Evolutionary conservation across 1,140 invertebrate genomes (phyloP), one percentile per base, ranked within the genome.

Genomic region (Littorina saxatilis): DNA sequence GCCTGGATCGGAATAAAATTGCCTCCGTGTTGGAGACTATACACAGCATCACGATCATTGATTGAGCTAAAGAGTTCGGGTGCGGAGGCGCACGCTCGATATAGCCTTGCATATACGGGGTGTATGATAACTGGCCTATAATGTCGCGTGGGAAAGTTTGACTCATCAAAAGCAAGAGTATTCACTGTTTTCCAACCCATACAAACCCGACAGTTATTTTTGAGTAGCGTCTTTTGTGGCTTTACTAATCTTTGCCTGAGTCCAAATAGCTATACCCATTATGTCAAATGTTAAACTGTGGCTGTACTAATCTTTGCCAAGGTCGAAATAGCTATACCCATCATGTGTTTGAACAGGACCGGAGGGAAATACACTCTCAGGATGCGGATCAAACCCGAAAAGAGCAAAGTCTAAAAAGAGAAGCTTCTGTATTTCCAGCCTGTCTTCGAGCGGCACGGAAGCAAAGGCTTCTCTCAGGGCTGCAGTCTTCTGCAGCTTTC

Each of bases 341-440:
- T 43, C 11, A 23, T 39, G 4, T 5, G 7, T 35, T 43, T 72
- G 13, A 7, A 3, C 7, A n/a, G n/a, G n/a, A n/a, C n/a, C n/a
- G n/a, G n/a, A n/a, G n/a, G 70, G 70, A 35, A 81, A 83, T 35
- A 83, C 74, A 32, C 39, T 63, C n/a, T 39, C 76, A 23, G 86
- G 86, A n/a, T 29, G 13, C 11, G 81, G 55, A 32, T 84, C 66
- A 58, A 85, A 87, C 20, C 82, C 80, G 66, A 85, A 87, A n/a
- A 85, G n/a, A 35, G 79, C 52, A 68, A 87, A 87, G 70, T 87
- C 86, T 11, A 68, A 35, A 0, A 17, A 47, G 9, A 82, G 82
- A 4, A 85, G 47, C 17, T 72, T 35, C 39, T 75, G 50, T 11
- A 87, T 55, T 55, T 75, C 61, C 55, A 78, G 61, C n/a, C 80